A percentile compares a stretch with the other conserved stretches of the same genome.
Evolutionary conservation across 1,140 invertebrate genomes (phyloP).

Genomic region (Cardiocondyla obscurior): DNA sequence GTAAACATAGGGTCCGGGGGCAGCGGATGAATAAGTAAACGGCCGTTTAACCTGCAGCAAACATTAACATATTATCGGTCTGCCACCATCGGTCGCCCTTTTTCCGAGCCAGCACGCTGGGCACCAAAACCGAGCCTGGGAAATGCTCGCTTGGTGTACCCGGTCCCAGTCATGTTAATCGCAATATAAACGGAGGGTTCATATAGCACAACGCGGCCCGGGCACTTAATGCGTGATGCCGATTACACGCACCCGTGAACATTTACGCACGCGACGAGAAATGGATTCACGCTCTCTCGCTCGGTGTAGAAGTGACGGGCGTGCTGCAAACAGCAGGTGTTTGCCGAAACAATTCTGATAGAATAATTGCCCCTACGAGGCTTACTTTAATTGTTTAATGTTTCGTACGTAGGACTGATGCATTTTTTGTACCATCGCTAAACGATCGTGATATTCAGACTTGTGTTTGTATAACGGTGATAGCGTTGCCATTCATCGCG

Average conservation of each 20-base stretch:
- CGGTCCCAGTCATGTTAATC: constrained; percentile 40
- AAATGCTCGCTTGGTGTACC: constrained; percentile 46
- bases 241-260: constrained; percentile 72
- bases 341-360: constrained; percentile 62
- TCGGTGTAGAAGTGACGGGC: background rate
- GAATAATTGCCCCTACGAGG: constrained; percentile 33
- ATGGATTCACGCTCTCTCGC: constrained; percentile 6
- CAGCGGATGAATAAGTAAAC: constrained; percentile 40
- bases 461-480: background rate
- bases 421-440: background rate
- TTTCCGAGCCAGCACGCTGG: background rate
- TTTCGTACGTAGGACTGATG: background rate
- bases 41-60: constrained; percentile 48
- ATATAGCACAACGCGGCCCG: constrained; percentile 46
- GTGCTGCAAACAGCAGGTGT: constrained; percentile 63
- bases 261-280: constrained; percentile 65
- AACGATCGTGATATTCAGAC: background rate
- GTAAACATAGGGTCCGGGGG: background rate
- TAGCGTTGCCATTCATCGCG: background rate
- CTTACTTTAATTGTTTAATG: constrained; percentile 9
- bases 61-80: constrained; percentile 58
- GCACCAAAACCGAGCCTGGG: constrained; percentile 47
- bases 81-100: constrained; percentile 14
- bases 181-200: constrained; percentile 58
- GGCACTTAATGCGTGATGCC: constrained; percentile 64